phyloP scores from a whole-genome alignment of 2,888 invertebrate species.

The Pecten maximus region DNA sequence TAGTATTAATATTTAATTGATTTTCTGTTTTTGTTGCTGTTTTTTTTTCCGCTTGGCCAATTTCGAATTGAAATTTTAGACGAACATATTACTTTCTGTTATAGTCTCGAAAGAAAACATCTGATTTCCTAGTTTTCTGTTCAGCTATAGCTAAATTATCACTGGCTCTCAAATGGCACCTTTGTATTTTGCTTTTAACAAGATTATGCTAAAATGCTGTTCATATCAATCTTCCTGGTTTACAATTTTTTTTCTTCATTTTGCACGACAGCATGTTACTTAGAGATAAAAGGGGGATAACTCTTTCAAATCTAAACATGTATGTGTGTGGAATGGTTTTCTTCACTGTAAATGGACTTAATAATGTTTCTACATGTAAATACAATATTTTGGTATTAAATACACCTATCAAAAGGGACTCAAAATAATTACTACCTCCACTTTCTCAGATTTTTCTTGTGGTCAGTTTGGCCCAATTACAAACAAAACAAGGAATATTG shows the following conservation, averaged over 20 bases:
- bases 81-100: neutral
- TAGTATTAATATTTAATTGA: neutral
- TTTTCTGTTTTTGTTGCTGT: neutral
- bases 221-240: neutral
- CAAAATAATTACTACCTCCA: too few species aligned
- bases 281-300: neutral
- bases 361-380: too few species aligned
- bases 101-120: neutral
- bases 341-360: too few species aligned
- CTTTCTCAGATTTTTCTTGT: too few species aligned
- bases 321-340: too few species aligned
- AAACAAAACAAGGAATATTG: too few species aligned
- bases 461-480: too few species aligned
- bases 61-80: neutral
- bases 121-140: neutral
- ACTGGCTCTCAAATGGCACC: neutral
- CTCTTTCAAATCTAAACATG: too few species aligned
- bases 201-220: neutral
- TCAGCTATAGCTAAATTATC: neutral
- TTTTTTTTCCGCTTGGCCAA: too few species aligned
- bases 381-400: too few species aligned
- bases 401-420: too few species aligned
- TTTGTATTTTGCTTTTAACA: constrained; percentile 10
- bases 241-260: neutral
- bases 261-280: constrained; percentile 3